Base-by-base conservation (phyloP, 2,113 vertebrate genomes). In the Zapus hudsonius region DNA sequence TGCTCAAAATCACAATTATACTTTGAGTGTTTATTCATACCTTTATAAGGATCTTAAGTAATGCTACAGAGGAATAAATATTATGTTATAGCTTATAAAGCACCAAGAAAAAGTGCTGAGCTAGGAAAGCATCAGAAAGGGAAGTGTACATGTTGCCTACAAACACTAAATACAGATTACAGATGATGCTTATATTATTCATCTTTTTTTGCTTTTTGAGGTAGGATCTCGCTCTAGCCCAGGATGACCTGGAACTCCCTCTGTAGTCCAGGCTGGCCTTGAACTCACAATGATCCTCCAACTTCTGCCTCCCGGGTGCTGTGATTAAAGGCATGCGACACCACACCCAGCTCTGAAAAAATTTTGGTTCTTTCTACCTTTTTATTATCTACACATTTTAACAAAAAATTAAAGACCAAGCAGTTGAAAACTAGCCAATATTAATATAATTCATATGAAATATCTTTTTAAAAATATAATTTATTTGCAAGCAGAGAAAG, bases 1-100 rank as follows among this genome's bases (percentile, higher is more conserved):
- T 80, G 38, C 59, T 90, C 83, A 93, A 75, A 92, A 78, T 87
- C 38, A 86, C 44, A 90, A 61, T 36, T 59, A 75, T 67, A 15
- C 66, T 75, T 36, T 87, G 87, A 59, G 57, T 92, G 16, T 27
- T 72, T 33, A 78, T 29, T 61, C 33, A 74, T 9, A 55, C 5
- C 33, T 87, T 78, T 78, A 15, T 23, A n/a, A n/a, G 29, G 80
- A 72, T 63, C 36, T 76, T 92, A 90, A 75, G 44, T 29, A 66
- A 87, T 67, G 44, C 38, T 52, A 84, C 5, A 83, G 22, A 17
- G 31, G 9, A 94, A 75, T 52, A 61, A 42, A 80, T n/a, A n/a
- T n/a, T n/a, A n/a, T n/a, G n/a, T 83, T 59, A 66, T 70, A 33
- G 17, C 36, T 47, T 81, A 81, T 76, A 36, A n/a, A 31, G 80